Conservation (phyloP, 2,113 vertebrate species). For the Ochotona princeps region DNA sequence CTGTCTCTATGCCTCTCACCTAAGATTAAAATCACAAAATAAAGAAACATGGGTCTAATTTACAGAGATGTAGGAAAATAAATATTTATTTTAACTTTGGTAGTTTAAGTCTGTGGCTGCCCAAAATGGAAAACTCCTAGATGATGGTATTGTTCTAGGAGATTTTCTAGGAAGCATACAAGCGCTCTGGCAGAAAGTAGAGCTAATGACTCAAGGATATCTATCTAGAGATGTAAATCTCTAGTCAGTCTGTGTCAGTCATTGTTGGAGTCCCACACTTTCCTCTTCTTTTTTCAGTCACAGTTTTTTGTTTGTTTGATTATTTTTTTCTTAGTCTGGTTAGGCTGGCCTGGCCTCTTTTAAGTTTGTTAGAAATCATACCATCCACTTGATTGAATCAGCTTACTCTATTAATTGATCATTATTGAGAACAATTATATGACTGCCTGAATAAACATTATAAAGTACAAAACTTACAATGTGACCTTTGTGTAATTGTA, state of each 20-base stretch:
- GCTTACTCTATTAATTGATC: neutral
- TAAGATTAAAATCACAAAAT: too few species aligned
- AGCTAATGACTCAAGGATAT: neutral
- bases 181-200: neutral
- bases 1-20: too few species aligned
- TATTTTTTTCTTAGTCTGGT: neutral
- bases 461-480: neutral
- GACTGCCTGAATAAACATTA: neutral
- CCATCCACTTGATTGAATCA: neutral
- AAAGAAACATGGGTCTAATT: neutral
- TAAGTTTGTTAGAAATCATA: constrained; percentile 20
- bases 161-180: neutral
- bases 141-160: neutral
- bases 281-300: neutral
- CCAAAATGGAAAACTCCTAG: constrained; percentile 22
- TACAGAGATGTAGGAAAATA: neutral
- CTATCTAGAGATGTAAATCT: neutral
- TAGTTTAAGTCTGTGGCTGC: constrained; percentile 17
- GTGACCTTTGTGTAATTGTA: neutral
- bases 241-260: neutral
- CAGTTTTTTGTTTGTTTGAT: neutral
- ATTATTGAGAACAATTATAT: constrained; percentile 14
- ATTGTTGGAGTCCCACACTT: constrained; percentile 21
- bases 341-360: neutral
- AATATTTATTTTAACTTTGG: constrained; percentile 38